Evolutionary conservation across 2,888 invertebrate species (phyloP), one percentile per base, ranked within the genome.

Genomic region (Lordiphosa andalusiaca): DNA sequence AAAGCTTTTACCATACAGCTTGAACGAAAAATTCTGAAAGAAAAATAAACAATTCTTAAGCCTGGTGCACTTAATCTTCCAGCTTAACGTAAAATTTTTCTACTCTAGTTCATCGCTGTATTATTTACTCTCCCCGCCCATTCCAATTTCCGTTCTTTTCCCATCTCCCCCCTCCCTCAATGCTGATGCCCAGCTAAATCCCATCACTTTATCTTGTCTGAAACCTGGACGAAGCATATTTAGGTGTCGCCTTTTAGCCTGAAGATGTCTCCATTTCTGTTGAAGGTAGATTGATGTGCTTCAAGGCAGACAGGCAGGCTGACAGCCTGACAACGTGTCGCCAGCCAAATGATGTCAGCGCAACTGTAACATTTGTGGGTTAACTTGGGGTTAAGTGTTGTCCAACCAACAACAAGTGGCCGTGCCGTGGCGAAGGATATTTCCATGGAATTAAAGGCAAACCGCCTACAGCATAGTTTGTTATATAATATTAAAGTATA

Each of bases 211-310:
- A 49, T 49, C 47, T 47, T 47, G 36, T 47, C 35, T 36, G 47
- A 19, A 21, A 21, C 47, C 44, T 33, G 44, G 44, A 38, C 25
- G 38, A 38, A 49, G 49, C 49, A 25, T 39, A 49, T 49, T 37
- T 38, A 49, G n/a, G 49, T 49, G 51, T 41, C 33, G 19, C 16
- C 40, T 40, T 25, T 39, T 38, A 23, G 25, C 40, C 40, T 35
- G 30, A 41, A 19, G 40, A 40, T 39, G 53, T 51, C 42, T 35
- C 40, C 55, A 37, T 51, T 16, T 38, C 38, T 36, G 69, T 47
- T 40, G 40, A 58, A 58, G 50, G 48, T 51, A 71, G 65, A 74
- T 74, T 71, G 75, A 74, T 74, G 75, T 44, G 70, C 54, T 51
- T 41, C 33, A 49, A 38, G 40, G 46, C 25, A 52, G 35, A 30